Base-by-base conservation (phyloP, 2,888 invertebrate genomes). In the Diarsia brunnea region DNA sequence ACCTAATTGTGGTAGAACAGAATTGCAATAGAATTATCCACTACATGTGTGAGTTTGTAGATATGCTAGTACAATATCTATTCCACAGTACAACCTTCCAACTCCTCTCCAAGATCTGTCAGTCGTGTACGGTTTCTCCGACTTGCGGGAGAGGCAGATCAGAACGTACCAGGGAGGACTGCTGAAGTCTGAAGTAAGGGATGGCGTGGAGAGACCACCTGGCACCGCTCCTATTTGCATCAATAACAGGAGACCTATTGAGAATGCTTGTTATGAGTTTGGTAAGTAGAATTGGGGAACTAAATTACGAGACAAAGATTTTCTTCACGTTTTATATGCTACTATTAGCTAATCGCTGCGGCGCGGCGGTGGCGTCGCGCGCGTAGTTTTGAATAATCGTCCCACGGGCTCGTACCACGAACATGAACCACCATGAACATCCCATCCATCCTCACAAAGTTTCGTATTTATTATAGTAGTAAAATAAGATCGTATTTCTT, bases 21-120 rank as follows among this genome's bases (percentile, higher is more conserved):
- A 55, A 55, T 8, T 55, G 16, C 16, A 27, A 3, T 16, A 27
- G 8, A 27, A 1, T 27, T 16, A 16, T 27, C 8, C 16, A 16
- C 16, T 16, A 55, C 55, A 7, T 16, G 55, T 55, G 24, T 12
- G 8, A 58, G 58, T 16, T 12, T n/a, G 53, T 27, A 55, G 14
- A 55, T 1, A 27, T 27, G 16, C 10, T 24, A 24, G 8, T 16
- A 8, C 5, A 27, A 24, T 24, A 12, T 66, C 21, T 10, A 16
- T 71, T 31, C 27, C 4, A 27, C 49, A 73, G 73, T 73, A 73
- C 74, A 75, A 75, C 51, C 31, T 74, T 8, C 75, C 69, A 49
- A 79, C 91, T 5, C 92, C 92, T 0, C 73, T 91, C 38, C 68
- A 88, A 53, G 92, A 92, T 38, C 69, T 92, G 8, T 89, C 91